Evolutionary conservation across 2,113 vertebrate species (phyloP).

Genomic region (Antechinus stuartii): DNA sequence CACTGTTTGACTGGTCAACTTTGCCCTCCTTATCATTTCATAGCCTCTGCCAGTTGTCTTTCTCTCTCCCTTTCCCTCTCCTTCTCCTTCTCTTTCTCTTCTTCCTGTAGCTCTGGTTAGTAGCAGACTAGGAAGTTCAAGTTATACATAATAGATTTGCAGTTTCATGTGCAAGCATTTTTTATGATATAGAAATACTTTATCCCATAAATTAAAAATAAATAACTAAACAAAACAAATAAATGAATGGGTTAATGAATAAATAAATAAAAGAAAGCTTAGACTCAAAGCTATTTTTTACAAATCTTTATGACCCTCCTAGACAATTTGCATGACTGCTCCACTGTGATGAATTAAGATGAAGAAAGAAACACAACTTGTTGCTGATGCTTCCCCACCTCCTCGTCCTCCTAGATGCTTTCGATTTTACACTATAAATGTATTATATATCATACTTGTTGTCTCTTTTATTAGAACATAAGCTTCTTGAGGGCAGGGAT

Average conservation of each 20-base stretch:
- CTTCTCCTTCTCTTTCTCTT: not conserved
- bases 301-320: not conserved
- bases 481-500: not conserved
- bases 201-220: too few relatives aligned
- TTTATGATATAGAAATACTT: too few relatives aligned
- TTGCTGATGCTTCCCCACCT: not conserved
- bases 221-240: too few relatives aligned
- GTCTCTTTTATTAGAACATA: not conserved
- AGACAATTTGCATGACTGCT: not conserved
- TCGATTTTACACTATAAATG: too few relatives aligned
- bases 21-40: not conserved
- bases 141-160: too few relatives aligned
- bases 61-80: not conserved
- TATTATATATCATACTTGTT: not conserved
- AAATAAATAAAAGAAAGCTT: not conserved
- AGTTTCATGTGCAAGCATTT: too few relatives aligned
- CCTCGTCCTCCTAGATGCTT: too few relatives aligned
- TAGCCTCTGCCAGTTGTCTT: not conserved
- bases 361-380: not conserved
- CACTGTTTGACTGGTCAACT: constrained; percentile 49
- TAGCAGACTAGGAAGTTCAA: not conserved
- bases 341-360: not conserved
- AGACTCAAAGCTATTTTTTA: not conserved
- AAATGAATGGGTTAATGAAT: too few relatives aligned
- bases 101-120: not conserved